Percentiles rank a stretch among this genome's conserved stretches.
Evolutionary conservation across 2,888 invertebrate genomes (phyloP).

Genomic region (Amphimallon solstitiale): DNA sequence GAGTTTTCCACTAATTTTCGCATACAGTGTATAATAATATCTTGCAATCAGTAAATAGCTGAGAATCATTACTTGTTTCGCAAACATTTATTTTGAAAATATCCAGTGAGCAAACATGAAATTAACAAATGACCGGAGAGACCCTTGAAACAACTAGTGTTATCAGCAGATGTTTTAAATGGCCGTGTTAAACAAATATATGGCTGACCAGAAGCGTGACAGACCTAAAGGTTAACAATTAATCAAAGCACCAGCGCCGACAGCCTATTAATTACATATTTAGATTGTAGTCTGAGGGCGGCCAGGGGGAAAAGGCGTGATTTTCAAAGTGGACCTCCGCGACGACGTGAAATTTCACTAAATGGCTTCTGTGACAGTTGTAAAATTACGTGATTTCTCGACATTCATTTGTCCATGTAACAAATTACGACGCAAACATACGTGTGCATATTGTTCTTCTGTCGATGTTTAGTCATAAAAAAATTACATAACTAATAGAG

Average conservation of each 20-base stretch:
- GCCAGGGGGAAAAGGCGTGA: conserved; percentile 2
- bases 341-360: conserved; percentile 13
- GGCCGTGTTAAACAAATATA: conserved; percentile 43
- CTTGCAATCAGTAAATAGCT: too few relatives aligned
- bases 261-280: conserved; percentile 37
- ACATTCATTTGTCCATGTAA: not conserved
- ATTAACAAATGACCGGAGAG: too few relatives aligned
- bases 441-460: too few relatives aligned
- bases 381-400: conserved; percentile 26
- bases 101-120: too few relatives aligned
- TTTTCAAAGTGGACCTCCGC: conserved; percentile 20
- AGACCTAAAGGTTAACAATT: conserved; percentile 39
- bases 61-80: too few relatives aligned
- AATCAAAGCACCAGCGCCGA: conserved; percentile 31
- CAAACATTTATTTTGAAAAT: too few relatives aligned
- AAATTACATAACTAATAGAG: too few relatives aligned
- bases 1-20: too few relatives aligned
- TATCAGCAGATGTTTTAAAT: conserved; percentile 55
- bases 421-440: too few relatives aligned
- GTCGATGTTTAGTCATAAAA: too few relatives aligned
- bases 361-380: conserved; percentile 21
- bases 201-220: conserved; percentile 42
- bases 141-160: conserved; percentile 38
- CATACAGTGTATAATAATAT: too few relatives aligned
- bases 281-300: conserved; percentile 1